Evolutionary conservation across 2,113 vertebrate species (phyloP).

Genomic region (Ranitomeya variabilis): DNA sequence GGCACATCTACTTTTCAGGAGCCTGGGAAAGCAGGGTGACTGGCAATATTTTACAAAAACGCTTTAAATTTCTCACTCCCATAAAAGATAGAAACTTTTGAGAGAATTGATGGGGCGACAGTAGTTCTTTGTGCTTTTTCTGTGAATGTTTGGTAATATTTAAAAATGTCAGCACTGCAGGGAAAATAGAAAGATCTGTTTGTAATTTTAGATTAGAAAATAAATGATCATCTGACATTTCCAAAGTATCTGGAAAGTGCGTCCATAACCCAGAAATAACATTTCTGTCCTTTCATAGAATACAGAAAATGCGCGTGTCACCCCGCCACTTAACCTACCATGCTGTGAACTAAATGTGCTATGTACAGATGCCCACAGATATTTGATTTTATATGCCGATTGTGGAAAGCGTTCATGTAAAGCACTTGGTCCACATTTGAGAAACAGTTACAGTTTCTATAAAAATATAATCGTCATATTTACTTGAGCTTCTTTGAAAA

Average conservation of each 20-base stretch:
- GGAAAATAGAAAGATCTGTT: background rate
- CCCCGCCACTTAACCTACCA: background rate
- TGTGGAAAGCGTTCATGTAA: too few relatives aligned
- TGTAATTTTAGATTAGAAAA: background rate
- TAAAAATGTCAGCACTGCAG: constrained; percentile 28
- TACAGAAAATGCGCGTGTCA: background rate
- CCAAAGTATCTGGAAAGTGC: background rate
- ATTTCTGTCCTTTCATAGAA: background rate
- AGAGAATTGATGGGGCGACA: background rate
- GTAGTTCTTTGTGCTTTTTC: background rate
- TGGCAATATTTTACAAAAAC: background rate
- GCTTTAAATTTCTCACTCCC: background rate
- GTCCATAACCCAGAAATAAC: background rate
- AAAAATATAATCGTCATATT: too few relatives aligned
- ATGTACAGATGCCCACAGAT: too few relatives aligned
- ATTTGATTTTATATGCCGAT: too few relatives aligned
- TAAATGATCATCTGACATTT: constrained; percentile 14
- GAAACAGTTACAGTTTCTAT: too few relatives aligned
- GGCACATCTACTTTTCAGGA: too few relatives aligned
- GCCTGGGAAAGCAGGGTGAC: too few relatives aligned
- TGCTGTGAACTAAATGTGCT: background rate
- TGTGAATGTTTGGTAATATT: background rate
- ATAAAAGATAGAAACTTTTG: background rate
- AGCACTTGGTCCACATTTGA: too few relatives aligned
- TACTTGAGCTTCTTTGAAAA: too few relatives aligned